phyloP scores from a whole-genome alignment of 2,888 invertebrate species.

The Erynnis tages region DNA sequence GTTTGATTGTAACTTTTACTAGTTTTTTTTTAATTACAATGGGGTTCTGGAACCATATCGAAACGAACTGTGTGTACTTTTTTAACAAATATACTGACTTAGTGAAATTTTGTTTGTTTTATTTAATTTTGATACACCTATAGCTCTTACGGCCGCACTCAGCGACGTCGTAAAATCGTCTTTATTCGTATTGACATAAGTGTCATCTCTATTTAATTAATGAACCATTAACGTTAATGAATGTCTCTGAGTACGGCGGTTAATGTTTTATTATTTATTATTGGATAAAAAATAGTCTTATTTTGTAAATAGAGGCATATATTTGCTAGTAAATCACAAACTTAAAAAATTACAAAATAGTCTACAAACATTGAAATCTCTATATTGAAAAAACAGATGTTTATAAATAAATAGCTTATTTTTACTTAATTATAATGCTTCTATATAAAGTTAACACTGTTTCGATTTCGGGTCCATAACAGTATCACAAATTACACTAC shows the following conservation, averaged over 20 bases:
- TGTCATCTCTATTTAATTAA: no score
- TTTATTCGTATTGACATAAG: no score
- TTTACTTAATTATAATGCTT: no score
- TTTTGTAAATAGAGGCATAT: constrained; percentile 4
- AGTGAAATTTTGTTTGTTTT: constrained; percentile 45
- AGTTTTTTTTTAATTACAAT: constrained; percentile 59
- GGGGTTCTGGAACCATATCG: constrained; percentile 80
- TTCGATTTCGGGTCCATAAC: no score
- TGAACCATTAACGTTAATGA: no score
- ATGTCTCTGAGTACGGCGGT: no score
- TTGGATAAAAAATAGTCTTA: background rate
- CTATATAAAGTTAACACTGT: no score
- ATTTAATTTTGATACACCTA: constrained; percentile 31
- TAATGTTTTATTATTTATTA: no score
- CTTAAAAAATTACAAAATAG: constrained; percentile 13
- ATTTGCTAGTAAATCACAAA: constrained; percentile 11
- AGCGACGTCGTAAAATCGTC: no score
- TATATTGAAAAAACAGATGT: background rate
- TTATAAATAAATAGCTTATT: constrained; percentile 8
- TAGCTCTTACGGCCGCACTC: no score
- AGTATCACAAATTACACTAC: no score
- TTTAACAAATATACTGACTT: constrained; percentile 79
- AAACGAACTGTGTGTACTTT: constrained; percentile 55
- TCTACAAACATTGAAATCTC: background rate
- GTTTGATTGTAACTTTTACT: constrained; percentile 49